A percentile compares a stretch with the other conserved stretches of the same genome.
These are phyloP conservation scores for Polylopha cassiicola DNA, from an alignment of 2,888 invertebrate species.

Conservation along the genomic window DNA sequence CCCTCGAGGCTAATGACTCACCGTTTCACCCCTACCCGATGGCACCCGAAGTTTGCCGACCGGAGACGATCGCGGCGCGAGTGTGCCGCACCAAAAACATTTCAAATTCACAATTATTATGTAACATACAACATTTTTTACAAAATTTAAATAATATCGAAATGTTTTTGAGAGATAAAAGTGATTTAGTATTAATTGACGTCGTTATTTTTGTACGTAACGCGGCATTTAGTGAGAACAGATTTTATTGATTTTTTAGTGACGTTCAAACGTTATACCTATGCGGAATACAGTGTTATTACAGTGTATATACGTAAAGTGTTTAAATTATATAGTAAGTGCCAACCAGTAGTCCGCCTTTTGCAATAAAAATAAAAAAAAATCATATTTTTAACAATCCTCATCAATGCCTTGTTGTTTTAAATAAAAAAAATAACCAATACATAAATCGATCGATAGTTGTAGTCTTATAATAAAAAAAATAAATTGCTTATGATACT, in stretches of 20 bases:
- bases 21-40: constrained; percentile 52
- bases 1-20: constrained; percentile 69
- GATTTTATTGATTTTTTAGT: constrained; percentile 66
- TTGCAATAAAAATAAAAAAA: neutral
- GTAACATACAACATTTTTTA: constrained; percentile 56
- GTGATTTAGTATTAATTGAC: neutral
- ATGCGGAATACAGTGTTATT: constrained; percentile 64
- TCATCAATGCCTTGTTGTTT: constrained; percentile 11
- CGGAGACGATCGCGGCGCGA: constrained; percentile 45
- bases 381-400: too few relatives aligned
- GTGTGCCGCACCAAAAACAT: constrained; percentile 55
- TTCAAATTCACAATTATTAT: constrained; percentile 54
- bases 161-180: constrained; percentile 9
- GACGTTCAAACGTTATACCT: constrained; percentile 56
- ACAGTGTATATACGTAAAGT: constrained; percentile 38
- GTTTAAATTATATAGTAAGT: constrained; percentile 33
- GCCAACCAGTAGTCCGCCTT: constrained; percentile 9
- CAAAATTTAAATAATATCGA: constrained; percentile 25
- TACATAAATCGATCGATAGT: too few relatives aligned
- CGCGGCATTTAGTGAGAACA: constrained; percentile 34
- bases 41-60: constrained; percentile 43
- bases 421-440: constrained; percentile 1
- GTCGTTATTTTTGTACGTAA: constrained; percentile 12
- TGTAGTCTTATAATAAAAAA: too few relatives aligned
- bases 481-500: too few relatives aligned